These are phyloP conservation scores for Siphamia tubifer DNA, from an alignment of 2,113 vertebrate genomes.

Conservation along the genomic window DNA sequence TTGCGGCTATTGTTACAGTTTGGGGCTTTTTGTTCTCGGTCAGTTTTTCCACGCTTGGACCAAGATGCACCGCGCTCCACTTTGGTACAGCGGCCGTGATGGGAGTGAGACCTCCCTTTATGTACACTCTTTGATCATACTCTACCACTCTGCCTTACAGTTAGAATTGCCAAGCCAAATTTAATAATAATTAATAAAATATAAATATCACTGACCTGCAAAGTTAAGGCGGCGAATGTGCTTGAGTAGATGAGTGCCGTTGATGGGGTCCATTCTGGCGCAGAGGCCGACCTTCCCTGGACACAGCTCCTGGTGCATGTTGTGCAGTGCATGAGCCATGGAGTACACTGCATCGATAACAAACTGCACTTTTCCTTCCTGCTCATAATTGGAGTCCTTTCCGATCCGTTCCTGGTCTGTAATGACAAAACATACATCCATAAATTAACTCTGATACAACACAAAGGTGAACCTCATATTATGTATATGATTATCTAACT, in stretches of 20 bases:
- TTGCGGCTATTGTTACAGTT: no score
- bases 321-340: slow-evolving; percentile 95
- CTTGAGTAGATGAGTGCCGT: slow-evolving; percentile 91
- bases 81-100: no score
- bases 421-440: slow-evolving; percentile 4
- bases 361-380: slow-evolving; percentile 98
- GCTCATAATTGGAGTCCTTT: slow-evolving; percentile 92
- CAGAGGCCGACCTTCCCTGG: slow-evolving; percentile 92
- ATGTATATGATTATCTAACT: slow-evolving; percentile 12
- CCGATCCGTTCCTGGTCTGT: slow-evolving; percentile 95
- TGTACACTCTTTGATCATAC: no score
- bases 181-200: no score
- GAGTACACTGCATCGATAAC: slow-evolving; percentile 95
- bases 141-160: no score
- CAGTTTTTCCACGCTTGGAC: no score
- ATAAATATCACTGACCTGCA: slow-evolving; percentile 89
- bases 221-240: slow-evolving; percentile 95
- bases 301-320: slow-evolving; percentile 93
- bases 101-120: no score
- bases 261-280: slow-evolving; percentile 90
- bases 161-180: no score
- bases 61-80: no score
- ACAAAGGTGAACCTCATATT: not conserved
- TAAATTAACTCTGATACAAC: not conserved
- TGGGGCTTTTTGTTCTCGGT: no score